phyloP scores from a whole-genome alignment of 2,888 invertebrate species.

The Melieria crassipennis region DNA sequence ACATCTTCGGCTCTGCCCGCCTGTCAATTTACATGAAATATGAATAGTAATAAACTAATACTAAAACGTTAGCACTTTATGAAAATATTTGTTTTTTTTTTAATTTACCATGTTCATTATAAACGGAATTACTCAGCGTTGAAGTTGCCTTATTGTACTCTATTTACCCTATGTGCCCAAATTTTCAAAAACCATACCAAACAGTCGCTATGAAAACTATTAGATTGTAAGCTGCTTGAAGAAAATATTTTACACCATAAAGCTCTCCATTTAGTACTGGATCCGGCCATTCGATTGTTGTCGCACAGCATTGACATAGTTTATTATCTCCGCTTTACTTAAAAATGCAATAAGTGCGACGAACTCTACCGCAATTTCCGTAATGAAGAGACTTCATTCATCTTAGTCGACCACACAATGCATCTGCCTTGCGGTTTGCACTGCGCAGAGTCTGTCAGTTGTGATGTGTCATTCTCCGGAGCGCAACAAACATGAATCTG shows the following conservation, averaged over 20 bases:
- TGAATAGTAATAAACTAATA: no score
- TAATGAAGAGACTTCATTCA: conserved; percentile 12
- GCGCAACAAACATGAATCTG: conserved; percentile 49
- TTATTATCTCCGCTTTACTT: conserved; percentile 15
- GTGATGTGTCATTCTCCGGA: conserved; percentile 4
- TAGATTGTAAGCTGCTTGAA: background rate
- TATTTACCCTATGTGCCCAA: no score
- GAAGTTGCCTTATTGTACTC: no score
- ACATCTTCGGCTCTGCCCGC: no score
- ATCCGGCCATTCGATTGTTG: no score
- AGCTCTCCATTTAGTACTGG: background rate
- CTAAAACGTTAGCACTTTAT: no score
- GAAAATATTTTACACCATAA: background rate
- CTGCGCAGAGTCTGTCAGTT: conserved; percentile 19
- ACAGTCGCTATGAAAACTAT: no score
- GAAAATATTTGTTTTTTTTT: no score
- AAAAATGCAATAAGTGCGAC: conserved; percentile 5
- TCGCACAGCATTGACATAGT: conserved; percentile 28
- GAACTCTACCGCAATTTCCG: conserved; percentile 13
- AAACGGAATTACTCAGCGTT: no score
- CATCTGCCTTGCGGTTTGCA: conserved; percentile 19
- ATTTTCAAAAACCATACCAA: no score
- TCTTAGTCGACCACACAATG: background rate
- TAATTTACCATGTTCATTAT: no score
- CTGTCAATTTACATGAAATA: no score